phyloP scores from a whole-genome alignment of 2,888 invertebrate genomes.

The Hydraecia micacea region DNA sequence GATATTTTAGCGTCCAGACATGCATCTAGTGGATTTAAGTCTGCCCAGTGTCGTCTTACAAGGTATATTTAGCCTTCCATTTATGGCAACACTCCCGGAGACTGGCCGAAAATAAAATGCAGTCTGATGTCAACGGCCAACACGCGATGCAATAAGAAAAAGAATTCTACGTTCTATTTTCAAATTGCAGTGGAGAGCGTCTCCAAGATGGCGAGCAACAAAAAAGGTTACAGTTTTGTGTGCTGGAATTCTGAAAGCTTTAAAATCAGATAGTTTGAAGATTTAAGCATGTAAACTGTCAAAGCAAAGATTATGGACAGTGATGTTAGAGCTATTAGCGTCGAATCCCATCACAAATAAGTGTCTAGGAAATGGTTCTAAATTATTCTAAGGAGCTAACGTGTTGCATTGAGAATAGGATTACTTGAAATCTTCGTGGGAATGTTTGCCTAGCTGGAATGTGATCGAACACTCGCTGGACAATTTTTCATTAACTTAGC shows the following conservation, averaged over 20 bases:
- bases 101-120: slow-evolving; percentile 86
- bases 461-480: slow-evolving; percentile 9
- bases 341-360: slow-evolving; percentile 47
- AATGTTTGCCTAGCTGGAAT: slow-evolving; percentile 40
- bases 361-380: slow-evolving; percentile 46
- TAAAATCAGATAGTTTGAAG: slow-evolving; percentile 43
- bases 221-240: slow-evolving; percentile 77
- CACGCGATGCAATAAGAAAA: slow-evolving; percentile 85
- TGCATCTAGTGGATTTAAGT: slow-evolving; percentile 50
- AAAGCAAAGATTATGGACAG: slow-evolving; percentile 43
- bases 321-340: slow-evolving; percentile 42
- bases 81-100: slow-evolving; percentile 85
- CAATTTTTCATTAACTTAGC: slow-evolving; percentile 1
- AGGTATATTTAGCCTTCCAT: slow-evolving; percentile 74
- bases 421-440: slow-evolving; percentile 53
- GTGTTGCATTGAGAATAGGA: slow-evolving; percentile 56
- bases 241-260: slow-evolving; percentile 58
- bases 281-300: slow-evolving; percentile 52
- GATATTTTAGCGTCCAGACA: slow-evolving; percentile 51
- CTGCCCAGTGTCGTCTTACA: slow-evolving; percentile 71
- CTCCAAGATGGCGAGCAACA: slow-evolving; percentile 74
- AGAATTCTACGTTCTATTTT: slow-evolving; percentile 82
- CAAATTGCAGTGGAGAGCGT: slow-evolving; percentile 83
- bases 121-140: slow-evolving; percentile 85
- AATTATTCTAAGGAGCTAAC: slow-evolving; percentile 53